These are phyloP conservation scores for Lasaia peninsularis DNA, from an alignment of 1,140 invertebrate species.

Conservation along the genomic window DNA sequence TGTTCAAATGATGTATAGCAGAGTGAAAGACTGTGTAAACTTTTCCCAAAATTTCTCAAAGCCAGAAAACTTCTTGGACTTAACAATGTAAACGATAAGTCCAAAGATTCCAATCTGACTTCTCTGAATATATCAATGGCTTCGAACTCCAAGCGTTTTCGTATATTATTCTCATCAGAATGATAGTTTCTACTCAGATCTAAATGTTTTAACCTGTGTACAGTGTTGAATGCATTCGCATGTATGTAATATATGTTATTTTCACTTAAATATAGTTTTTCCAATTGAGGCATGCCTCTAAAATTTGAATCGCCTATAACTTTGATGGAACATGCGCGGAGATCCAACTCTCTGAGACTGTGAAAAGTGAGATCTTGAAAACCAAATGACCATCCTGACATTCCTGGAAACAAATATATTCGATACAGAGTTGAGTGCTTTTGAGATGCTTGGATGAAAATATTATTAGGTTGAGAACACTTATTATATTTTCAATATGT, in stretches of 20 bases:
- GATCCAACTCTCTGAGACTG: slow-evolving; percentile 73
- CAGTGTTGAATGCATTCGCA: slow-evolving; percentile 52
- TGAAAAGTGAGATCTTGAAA: slow-evolving; percentile 33
- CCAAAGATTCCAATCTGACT: slow-evolving; percentile 67
- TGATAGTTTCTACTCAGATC: slow-evolving; percentile 75
- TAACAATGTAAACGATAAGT: slow-evolving; percentile 73
- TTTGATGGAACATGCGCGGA: slow-evolving; percentile 76
- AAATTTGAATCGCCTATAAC: slow-evolving; percentile 61
- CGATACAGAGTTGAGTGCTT: background rate
- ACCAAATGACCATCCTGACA: slow-evolving; percentile 40
- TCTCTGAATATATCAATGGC: slow-evolving; percentile 42
- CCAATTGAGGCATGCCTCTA: slow-evolving; percentile 57
- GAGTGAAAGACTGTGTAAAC: slow-evolving; percentile 70
- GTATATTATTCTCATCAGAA: slow-evolving; percentile 32
- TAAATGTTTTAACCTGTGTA: slow-evolving; percentile 63
- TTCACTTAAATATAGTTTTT: slow-evolving; percentile 70
- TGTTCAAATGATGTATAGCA: slow-evolving; percentile 66
- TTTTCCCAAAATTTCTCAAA: slow-evolving; percentile 49
- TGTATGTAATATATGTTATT: slow-evolving; percentile 72
- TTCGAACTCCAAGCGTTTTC: slow-evolving; percentile 42
- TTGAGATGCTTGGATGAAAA: too few relatives aligned
- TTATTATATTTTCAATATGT: too few relatives aligned
- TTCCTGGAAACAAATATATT: slow-evolving; percentile 33
- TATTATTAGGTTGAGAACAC: too few relatives aligned
- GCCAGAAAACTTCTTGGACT: slow-evolving; percentile 49